Percentiles rank a stretch among this genome's conserved stretches.
Evolutionary conservation across 2,797 vertebrate species (phyloP).

Genomic region (Myotis daubentonii): DNA sequence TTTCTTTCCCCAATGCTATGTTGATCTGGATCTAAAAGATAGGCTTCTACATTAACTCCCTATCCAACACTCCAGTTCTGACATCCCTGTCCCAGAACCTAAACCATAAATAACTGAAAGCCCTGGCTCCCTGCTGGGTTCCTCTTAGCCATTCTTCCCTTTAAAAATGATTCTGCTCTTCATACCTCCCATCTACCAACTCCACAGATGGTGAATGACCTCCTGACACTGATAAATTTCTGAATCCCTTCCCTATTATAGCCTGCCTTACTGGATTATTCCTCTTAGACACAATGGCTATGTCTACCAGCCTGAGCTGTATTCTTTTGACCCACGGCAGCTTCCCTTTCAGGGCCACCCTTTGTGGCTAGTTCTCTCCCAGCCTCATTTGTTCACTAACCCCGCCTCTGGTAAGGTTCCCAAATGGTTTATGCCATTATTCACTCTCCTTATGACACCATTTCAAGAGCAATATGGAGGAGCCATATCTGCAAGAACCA

Average conservation of each 20-base stretch:
- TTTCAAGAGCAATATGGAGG: background rate
- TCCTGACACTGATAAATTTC: background rate
- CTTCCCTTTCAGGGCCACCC: background rate
- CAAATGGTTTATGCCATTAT: background rate
- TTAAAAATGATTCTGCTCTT: background rate
- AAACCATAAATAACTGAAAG: background rate
- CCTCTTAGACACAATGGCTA: background rate
- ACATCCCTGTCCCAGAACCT: background rate
- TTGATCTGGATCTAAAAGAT: background rate
- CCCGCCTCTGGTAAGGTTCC: background rate
- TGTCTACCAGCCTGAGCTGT: background rate
- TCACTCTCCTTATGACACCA: background rate
- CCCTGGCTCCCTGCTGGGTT: rapidly evolving
- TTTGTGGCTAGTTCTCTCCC: background rate
- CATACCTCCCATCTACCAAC: background rate
- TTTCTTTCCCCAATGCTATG: background rate
- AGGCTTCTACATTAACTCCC: background rate
- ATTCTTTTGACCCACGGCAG: background rate
- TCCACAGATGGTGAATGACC: background rate
- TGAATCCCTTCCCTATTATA: no score
- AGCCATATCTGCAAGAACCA: background rate
- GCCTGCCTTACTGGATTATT: background rate
- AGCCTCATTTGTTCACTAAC: background rate
- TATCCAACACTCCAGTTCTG: background rate
- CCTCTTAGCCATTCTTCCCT: background rate